These are phyloP conservation scores for Eristalis pertinax DNA, from an alignment of 2,888 invertebrate genomes.

Conservation along the genomic window DNA sequence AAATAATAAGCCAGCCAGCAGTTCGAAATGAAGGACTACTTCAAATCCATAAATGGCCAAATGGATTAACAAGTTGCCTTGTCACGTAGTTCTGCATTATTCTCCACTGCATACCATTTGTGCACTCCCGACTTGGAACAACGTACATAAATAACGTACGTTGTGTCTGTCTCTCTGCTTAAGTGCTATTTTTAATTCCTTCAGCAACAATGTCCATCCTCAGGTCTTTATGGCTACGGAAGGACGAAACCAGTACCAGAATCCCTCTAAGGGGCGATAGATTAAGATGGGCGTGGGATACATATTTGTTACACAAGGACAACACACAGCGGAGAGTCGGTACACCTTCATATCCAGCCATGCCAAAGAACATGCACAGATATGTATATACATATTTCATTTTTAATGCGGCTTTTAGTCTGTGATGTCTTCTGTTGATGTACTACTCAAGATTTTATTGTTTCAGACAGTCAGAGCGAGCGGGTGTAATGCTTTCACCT, in stretches of 20 bases:
- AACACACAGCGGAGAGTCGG: background rate
- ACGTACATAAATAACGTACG: conserved; percentile 45
- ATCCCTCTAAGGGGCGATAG: background rate
- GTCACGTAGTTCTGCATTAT: conserved; percentile 38
- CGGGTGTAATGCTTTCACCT: background rate
- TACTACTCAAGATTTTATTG: conserved; percentile 40
- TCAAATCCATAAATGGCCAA: conserved; percentile 61
- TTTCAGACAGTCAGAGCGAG: conserved; percentile 12
- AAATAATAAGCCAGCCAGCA: conserved; percentile 32
- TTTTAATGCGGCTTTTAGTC: conserved; percentile 61
- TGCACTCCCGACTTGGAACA: background rate
- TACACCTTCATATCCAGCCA: background rate
- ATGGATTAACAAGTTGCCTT: conserved; percentile 63
- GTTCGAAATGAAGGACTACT: conserved; percentile 41
- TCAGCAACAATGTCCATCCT: conserved; percentile 58
- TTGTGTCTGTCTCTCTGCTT: conserved; percentile 31
- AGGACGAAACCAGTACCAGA: conserved; percentile 20
- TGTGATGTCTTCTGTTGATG: conserved; percentile 39
- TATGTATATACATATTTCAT: conserved; percentile 38
- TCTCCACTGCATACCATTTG: background rate
- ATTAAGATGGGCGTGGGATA: conserved; percentile 13
- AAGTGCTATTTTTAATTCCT: conserved; percentile 66
- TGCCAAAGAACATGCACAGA: background rate
- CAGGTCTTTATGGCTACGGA: background rate
- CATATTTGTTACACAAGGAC: conserved; percentile 41